Conservation (phyloP, 2,797 vertebrate genomes). For the Cercopithecus mitis region DNA sequence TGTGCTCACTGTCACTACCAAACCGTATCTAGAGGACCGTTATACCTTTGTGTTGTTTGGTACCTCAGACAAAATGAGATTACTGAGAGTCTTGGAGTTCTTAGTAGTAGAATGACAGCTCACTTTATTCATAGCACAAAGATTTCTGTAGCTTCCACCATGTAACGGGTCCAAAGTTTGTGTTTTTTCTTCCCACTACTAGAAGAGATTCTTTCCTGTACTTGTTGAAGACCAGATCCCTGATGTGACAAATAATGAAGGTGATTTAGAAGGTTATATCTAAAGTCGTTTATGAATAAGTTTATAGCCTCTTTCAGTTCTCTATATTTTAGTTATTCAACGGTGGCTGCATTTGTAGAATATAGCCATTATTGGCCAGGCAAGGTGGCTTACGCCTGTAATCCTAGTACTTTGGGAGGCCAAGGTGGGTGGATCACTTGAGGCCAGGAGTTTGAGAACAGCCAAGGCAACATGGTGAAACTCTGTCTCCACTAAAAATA, state of each 20-base stretch:
- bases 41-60: background rate
- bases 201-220: background rate
- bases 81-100: background rate
- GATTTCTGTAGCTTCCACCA: background rate
- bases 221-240: background rate
- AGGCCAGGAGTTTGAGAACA: background rate
- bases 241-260: background rate
- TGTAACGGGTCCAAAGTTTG: background rate
- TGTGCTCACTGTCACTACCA: background rate
- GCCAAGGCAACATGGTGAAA: background rate
- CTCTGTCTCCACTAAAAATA: background rate
- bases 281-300: background rate
- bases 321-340: background rate
- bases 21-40: background rate
- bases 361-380: background rate
- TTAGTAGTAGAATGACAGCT: background rate
- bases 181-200: background rate
- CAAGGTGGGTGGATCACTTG: background rate
- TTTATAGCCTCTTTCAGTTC: background rate
- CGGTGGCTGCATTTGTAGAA: background rate
- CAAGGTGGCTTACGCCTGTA: background rate
- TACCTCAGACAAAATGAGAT: background rate
- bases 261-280: background rate
- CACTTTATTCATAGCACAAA: background rate
- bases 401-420: background rate